Base-by-base conservation (phyloP, 1,140 invertebrate species). In the Drosophila ananassae region DNA sequence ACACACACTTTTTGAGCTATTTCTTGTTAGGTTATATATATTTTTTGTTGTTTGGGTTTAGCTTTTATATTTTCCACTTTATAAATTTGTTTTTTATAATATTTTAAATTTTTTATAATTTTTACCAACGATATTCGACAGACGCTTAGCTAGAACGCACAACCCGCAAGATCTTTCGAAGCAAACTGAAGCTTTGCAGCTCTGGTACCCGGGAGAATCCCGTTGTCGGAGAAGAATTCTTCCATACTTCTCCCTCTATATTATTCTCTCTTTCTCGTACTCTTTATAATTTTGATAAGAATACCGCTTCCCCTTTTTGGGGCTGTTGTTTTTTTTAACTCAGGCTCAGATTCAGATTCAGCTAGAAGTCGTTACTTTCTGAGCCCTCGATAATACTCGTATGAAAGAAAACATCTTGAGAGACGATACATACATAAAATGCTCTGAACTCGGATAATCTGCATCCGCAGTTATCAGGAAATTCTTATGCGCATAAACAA, bases 401-500 rank as follows among this genome's bases (percentile, higher is more conserved):
- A 12, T 21, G 32, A 30, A 34, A 59, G 21, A 28, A 46, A 24
- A 63, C 39, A 47, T 24, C 28, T 46, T 54, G 34, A 62, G 32
- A 13, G 51, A 32, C 22, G 9, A 22, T 9, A 47, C 39, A 13
- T 13, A 13, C 21, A 24, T 13, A 2, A 4, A 55, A 3, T 30
- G 63, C 21, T 25, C 63, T 58, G 50, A 24, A 30, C 50, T 47
- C 54, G 12, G 12, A 12, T 37, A 50, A 67, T 67, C 57, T 32
- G 4, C 34, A 61, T 50, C 46, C 28, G 39, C 30, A 50, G 21
- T 12, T 61, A 66, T 61, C 57, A 46, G 34, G 10, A n/a, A 41
- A 60, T 41, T 53, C 10, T 24, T 61, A 53, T 44, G 44, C 48
- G 39, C 76, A 77, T 77, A 73, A 77, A 78, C 67, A 73, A 73